A percentile compares a stretch with the other conserved stretches of the same genome.
These are phyloP conservation scores for Psittacara wagleri DNA, from an alignment of 2,113 vertebrate species.

Conservation along the genomic window DNA sequence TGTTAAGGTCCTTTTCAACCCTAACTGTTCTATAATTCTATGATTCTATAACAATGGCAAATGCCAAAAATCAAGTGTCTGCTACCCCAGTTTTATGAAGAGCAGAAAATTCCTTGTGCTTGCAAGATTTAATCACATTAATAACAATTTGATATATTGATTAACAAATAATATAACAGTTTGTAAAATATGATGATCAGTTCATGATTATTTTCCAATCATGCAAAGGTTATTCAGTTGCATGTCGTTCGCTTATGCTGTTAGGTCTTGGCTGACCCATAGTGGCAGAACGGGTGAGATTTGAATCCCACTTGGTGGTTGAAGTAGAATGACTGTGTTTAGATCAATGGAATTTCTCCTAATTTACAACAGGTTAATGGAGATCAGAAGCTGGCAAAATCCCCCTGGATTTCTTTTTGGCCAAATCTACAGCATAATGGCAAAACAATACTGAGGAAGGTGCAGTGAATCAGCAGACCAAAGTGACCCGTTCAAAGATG, in stretches of 20 bases:
- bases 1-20: too few species aligned
- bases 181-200: neutral
- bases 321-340: neutral
- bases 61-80: neutral
- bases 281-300: neutral
- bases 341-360: neutral
- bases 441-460: neutral
- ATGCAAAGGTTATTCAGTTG: neutral
- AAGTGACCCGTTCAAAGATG: neutral
- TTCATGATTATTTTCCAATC: neutral
- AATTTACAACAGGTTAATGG: neutral
- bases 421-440: neutral
- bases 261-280: neutral
- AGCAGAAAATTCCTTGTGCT: neutral
- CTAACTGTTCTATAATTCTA: too few species aligned
- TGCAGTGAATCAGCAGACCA: neutral
- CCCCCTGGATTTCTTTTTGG: neutral
- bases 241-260: neutral
- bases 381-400: neutral
- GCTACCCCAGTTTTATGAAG: neutral
- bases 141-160: neutral
- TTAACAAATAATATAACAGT: neutral
- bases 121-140: neutral
- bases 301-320: neutral
- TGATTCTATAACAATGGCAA: neutral